These are phyloP conservation scores for Branchinecta lynchi DNA, from an alignment of 1,140 invertebrate genomes.

Conservation along the genomic window DNA sequence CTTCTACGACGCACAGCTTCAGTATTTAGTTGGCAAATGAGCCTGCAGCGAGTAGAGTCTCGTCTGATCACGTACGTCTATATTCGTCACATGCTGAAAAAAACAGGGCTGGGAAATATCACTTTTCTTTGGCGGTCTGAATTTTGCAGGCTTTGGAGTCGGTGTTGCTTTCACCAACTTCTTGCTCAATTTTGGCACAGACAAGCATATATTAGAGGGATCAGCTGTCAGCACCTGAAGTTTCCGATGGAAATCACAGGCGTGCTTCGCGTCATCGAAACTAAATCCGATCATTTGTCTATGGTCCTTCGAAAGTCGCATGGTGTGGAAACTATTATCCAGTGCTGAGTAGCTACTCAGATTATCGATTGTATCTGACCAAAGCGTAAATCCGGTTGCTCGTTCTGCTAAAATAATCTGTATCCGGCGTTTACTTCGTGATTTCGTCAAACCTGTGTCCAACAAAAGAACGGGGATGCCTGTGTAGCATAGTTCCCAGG, in stretches of 20 bases:
- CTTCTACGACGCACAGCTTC: not conserved
- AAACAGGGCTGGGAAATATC: constrained; percentile 74
- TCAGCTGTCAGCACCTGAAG: constrained; percentile 53
- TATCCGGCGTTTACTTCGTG: constrained; percentile 50
- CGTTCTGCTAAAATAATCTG: constrained; percentile 62
- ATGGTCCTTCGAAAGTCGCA: constrained; percentile 57
- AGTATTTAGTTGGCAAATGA: constrained; percentile 29
- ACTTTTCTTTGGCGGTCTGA: constrained; percentile 48
- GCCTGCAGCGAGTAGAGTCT: constrained; percentile 51
- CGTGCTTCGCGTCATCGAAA: constrained; percentile 57
- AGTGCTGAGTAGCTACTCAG: constrained; percentile 40
- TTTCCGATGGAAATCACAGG: constrained; percentile 49
- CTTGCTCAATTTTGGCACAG: constrained; percentile 43
- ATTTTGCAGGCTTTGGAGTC: constrained; percentile 25
- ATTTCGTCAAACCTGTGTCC: constrained; percentile 53
- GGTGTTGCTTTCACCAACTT: constrained; percentile 28
- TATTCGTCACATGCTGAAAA: constrained; percentile 67
- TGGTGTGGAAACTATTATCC: constrained; percentile 59
- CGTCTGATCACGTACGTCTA: constrained; percentile 48
- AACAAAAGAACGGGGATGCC: constrained; percentile 65
- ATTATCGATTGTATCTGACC: constrained; percentile 62
- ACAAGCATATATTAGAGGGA: constrained; percentile 62
- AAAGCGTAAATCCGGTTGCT: constrained; percentile 67
- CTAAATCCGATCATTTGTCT: constrained; percentile 46
- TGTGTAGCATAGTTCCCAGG: constrained; percentile 58